Conservation (phyloP, 1,140 invertebrate species). For the Teleopsis dalmanni region DNA sequence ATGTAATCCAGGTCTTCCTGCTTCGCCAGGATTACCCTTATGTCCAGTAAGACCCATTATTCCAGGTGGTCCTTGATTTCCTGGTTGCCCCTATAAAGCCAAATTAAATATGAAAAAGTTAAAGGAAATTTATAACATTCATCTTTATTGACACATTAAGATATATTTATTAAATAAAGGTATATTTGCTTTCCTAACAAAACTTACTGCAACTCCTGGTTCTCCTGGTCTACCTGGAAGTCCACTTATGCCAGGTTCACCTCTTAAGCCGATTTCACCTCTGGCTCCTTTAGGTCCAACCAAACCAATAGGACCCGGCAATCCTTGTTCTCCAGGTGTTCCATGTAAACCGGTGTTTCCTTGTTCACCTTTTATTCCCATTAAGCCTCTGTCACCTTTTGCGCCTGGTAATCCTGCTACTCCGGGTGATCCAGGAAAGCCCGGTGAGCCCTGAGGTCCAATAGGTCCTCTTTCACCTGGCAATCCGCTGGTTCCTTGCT, state of each 20-base stretch:
- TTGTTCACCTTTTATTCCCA: slow-evolving; percentile 63
- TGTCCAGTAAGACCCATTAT: slow-evolving; percentile 61
- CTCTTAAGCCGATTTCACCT: slow-evolving; percentile 66
- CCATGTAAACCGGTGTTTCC: slow-evolving; percentile 48
- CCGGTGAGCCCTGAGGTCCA: slow-evolving; percentile 53
- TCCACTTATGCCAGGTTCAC: slow-evolving; percentile 66
- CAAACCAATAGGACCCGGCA: slow-evolving; percentile 57
- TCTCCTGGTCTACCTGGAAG: slow-evolving; percentile 65
- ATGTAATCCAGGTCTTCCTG: slow-evolving; percentile 58
- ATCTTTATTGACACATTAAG: background rate
- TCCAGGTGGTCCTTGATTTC: slow-evolving; percentile 52
- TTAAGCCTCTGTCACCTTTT: slow-evolving; percentile 65
- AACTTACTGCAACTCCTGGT: slow-evolving; percentile 54
- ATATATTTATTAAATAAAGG: too few species aligned
- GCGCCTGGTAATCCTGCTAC: slow-evolving; percentile 58
- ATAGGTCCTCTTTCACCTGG: slow-evolving; percentile 58
- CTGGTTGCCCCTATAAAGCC: slow-evolving; percentile 11
- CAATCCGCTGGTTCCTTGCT: slow-evolving; percentile 60
- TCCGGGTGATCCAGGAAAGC: slow-evolving; percentile 59
- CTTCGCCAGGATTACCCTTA: slow-evolving; percentile 65
- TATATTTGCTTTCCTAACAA: background rate
- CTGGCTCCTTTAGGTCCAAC: slow-evolving; percentile 65
- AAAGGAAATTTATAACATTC: background rate
- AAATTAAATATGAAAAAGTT: too few species aligned
- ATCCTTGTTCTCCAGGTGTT: slow-evolving; percentile 51